These are phyloP conservation scores for Creontiades dilutus DNA, from an alignment of 2,888 invertebrate genomes.

Conservation along the genomic window DNA sequence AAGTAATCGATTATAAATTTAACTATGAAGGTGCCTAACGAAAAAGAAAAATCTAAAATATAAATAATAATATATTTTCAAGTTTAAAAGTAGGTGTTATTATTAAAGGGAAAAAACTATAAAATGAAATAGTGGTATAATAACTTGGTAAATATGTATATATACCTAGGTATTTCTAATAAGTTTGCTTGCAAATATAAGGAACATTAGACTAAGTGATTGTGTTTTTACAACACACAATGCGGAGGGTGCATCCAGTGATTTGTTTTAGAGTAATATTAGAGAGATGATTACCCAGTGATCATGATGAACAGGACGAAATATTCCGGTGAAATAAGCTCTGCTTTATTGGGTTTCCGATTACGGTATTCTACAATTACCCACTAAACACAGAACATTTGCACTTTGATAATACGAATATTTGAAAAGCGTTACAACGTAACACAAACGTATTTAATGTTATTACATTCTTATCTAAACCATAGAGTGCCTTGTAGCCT, in stretches of 20 bases:
- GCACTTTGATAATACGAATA: background rate
- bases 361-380: background rate
- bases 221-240: background rate
- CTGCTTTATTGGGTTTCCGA: background rate
- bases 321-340: background rate
- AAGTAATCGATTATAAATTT: too few relatives aligned
- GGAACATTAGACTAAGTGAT: background rate
- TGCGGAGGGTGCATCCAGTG: background rate
- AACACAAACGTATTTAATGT: background rate
- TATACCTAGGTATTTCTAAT: too few relatives aligned
- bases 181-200: too few relatives aligned
- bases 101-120: too few relatives aligned
- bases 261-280: background rate
- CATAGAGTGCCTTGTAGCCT: constrained; percentile 62
- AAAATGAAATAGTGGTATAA: too few relatives aligned
- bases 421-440: background rate
- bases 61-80: too few relatives aligned
- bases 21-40: too few relatives aligned
- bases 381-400: background rate
- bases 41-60: too few relatives aligned
- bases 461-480: background rate
- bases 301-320: background rate
- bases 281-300: background rate
- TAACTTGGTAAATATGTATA: too few relatives aligned
- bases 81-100: too few relatives aligned